A percentile compares a stretch with the other conserved stretches of the same genome.
phyloP scores from a whole-genome alignment of 2,113 vertebrate species.

The Oenanthe melanoleuca region DNA sequence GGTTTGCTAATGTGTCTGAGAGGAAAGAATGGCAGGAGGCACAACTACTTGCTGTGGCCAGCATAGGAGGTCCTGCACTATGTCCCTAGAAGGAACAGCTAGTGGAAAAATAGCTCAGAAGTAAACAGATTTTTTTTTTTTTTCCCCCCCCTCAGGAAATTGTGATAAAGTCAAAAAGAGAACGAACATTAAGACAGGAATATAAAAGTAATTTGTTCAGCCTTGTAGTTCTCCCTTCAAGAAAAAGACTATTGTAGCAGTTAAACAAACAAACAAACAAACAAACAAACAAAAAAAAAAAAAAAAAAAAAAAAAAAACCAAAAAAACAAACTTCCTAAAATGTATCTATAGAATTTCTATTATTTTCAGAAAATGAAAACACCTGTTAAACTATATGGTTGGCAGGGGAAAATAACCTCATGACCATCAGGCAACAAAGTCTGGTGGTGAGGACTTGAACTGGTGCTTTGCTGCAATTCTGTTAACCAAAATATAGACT shows the following conservation, averaged over 20 bases:
- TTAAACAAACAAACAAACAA: too few relatives aligned
- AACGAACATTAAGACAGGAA: not conserved
- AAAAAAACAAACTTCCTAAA: not conserved
- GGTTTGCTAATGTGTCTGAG: not conserved
- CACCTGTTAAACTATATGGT: not conserved
- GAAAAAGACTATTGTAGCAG: not conserved
- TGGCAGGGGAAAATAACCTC: not conserved
- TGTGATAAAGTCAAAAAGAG: not conserved
- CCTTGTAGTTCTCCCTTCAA: not conserved
- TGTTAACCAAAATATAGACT: not conserved
- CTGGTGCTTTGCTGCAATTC: not conserved
- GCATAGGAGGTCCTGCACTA: not conserved
- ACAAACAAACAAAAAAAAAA: not conserved
- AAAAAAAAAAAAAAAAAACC: too few relatives aligned
- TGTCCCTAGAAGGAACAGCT: not conserved
- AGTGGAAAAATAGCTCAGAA: not conserved
- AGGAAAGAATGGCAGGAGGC: not conserved
- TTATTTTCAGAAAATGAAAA: not conserved
- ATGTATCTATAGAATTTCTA: not conserved
- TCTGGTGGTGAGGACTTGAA: not conserved
- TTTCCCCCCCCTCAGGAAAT: not conserved
- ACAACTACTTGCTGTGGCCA: not conserved
- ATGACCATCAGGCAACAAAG: not conserved
- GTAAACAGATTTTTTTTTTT: not conserved
- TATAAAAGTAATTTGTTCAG: not conserved